Evolutionary conservation across 2,888 invertebrate genomes (phyloP), one percentile per base, ranked within the genome.

Genomic region (Caenorhabditis sp.): DNA sequence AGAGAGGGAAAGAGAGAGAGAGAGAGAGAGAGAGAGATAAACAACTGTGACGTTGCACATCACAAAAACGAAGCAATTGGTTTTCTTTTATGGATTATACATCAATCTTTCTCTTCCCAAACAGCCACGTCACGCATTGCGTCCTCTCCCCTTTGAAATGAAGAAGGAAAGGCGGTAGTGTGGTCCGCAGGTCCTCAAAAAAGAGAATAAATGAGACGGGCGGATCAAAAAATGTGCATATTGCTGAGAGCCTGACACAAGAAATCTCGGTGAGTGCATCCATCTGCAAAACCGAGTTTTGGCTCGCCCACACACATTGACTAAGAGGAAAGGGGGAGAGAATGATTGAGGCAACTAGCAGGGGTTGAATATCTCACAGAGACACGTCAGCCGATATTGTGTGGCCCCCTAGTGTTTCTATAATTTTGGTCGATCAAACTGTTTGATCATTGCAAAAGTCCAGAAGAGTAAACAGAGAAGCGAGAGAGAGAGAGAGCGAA

Each of bases 271-370:
- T n/a, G n/a, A n/a, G 37, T 55, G 63, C 46, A 45, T 55, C 52
- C 20, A 35, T 37, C 35, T 32, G 35, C 15, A 20, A 30, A 27
- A 26, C 48, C 17, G 48, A 27, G 17, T 27, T 26, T 17, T 17
- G 6, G 15, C 37, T 37, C 15, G 7, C 15, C 15, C 41, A 41
- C 17, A 41, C 13, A 7, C 41, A 41, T 17, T 3, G 26, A 48
- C 27, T 26, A 20, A 46, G 27, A 46, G 65, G 37, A 56, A 50
- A 66, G 48, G 55, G n/a, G 37, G 65, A 53, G 43, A 32, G 52
- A 46, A 56, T 66, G 66, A 66, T 66, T 66, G 66, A 66, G 66
- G 56, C 56, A 66, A 66, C 66, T 66, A 66, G 66, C 48, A 46
- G 56, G 48, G 22, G 56, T 66, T 17, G 56, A 53, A 46, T 65